phyloP scores from a whole-genome alignment of 2,797 vertebrate species.

The Diglossa cyanea region DNA sequence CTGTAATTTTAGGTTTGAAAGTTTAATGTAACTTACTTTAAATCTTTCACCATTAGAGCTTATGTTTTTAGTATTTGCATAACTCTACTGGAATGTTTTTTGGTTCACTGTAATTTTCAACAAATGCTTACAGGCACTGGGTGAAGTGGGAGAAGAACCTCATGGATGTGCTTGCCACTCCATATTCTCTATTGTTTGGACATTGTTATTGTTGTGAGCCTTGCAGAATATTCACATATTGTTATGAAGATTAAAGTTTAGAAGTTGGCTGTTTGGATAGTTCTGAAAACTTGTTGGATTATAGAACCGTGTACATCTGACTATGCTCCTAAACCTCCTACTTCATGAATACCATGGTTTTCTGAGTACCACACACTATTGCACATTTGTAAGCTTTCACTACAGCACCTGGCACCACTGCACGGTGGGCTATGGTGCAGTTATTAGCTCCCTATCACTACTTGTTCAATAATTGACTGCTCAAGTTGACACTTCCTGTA shows the following conservation, averaged over 20 bases:
- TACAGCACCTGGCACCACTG: not conserved
- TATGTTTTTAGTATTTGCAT: accelerated
- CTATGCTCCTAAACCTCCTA: not conserved
- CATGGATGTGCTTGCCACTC: not conserved
- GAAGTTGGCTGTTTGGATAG: not conserved
- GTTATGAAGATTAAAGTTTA: not conserved
- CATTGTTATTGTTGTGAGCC: not conserved
- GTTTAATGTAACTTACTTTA: not conserved
- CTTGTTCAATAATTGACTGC: not conserved
- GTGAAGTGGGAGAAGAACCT: not conserved
- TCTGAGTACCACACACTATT: not conserved
- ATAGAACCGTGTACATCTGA: not conserved
- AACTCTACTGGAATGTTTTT: not conserved
- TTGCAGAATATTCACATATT: not conserved
- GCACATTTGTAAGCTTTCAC: not conserved
- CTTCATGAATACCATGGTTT: not conserved
- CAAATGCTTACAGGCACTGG: not conserved
- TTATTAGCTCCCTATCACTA: not conserved
- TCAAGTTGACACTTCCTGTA: not conserved
- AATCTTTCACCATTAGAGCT: not conserved
- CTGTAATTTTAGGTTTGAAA: not conserved
- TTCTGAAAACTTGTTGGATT: not conserved
- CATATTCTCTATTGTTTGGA: not conserved
- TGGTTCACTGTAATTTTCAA: not conserved
- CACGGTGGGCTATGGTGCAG: not conserved